These are phyloP conservation scores for Leptocoma aspasia DNA, from an alignment of 2,113 vertebrate species.

Conservation along the genomic window DNA sequence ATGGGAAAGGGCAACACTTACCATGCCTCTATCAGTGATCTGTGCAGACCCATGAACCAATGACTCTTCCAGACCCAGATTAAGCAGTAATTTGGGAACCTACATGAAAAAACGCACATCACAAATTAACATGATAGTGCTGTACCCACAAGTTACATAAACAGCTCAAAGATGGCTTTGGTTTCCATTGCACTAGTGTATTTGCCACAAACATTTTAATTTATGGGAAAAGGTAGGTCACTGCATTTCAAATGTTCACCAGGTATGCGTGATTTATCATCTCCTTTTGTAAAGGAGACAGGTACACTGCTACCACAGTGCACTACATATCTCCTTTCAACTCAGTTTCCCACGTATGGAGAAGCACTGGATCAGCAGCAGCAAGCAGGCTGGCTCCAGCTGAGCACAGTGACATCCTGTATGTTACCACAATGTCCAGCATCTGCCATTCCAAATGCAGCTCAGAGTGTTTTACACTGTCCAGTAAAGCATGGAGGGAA, in stretches of 20 bases:
- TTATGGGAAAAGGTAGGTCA: background rate
- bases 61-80: conserved; percentile 83
- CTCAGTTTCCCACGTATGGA: background rate
- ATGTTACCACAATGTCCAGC: background rate
- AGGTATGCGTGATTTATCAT: background rate
- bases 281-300: background rate
- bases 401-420: background rate
- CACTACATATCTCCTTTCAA: background rate
- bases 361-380: background rate
- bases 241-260: background rate
- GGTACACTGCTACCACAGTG: background rate
- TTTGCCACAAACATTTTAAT: background rate
- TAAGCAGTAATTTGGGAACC: conserved; percentile 84
- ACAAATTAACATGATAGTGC: background rate
- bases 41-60: conserved; percentile 83
- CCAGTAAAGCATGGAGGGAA: background rate
- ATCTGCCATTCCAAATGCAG: background rate
- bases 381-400: background rate
- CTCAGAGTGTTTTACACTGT: background rate
- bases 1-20: conserved; percentile 48
- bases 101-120: conserved; percentile 53
- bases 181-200: background rate
- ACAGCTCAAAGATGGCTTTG: background rate
- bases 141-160: background rate
- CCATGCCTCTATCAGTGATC: conserved; percentile 85